Base-by-base conservation (phyloP, 2,888 invertebrate genomes). In the Dryobotodes eremita region DNA sequence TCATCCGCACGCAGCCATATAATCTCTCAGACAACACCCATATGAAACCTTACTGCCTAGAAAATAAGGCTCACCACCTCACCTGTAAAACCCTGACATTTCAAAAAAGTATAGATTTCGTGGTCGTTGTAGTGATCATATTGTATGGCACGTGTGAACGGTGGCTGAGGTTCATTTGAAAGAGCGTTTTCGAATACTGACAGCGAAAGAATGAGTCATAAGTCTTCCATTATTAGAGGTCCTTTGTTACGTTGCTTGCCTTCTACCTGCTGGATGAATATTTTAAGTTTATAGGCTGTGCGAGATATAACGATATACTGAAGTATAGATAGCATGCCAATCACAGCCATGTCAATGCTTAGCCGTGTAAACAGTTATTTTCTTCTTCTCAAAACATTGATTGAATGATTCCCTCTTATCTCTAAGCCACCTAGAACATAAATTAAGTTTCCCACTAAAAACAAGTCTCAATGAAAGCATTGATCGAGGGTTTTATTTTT, bases 1-100 rank as follows among this genome's bases (percentile, higher is more conserved):
- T 90, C 92, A 93, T 91, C 90, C 90, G 89, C 86, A 91, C 91
- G 95, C 95, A 95, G 95, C 96, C 96, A 94, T 96, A 95, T 91
- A 95, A 95, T 92, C 87, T 89, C 92, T 71, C 90, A 89, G 88
- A 88, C 90, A 89, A 86, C 87, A 81, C 82, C 87, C 81, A 95
- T 91, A 94, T 84, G 94, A 95, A 95, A 94, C 95, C 95, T 91
- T 96, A 95, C 90, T 85, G 85, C 88, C 88, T 80, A 85, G 88
- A 90, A 87, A 92, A 94, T 92, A 94, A 92, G 91, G 92, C 86
- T 77, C 59, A 83, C 26, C 78, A 66, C 78, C 79, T 80, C 84
- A 87, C 85, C 86, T 84, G 87, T 78, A 62, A 68, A 70, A 72
- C 88, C 86, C 71, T 82, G 86, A 83, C 83, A 82, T 83, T 77